phyloP scores from a whole-genome alignment of 2,797 vertebrate species.

The Rhinatrema bivittatum region DNA sequence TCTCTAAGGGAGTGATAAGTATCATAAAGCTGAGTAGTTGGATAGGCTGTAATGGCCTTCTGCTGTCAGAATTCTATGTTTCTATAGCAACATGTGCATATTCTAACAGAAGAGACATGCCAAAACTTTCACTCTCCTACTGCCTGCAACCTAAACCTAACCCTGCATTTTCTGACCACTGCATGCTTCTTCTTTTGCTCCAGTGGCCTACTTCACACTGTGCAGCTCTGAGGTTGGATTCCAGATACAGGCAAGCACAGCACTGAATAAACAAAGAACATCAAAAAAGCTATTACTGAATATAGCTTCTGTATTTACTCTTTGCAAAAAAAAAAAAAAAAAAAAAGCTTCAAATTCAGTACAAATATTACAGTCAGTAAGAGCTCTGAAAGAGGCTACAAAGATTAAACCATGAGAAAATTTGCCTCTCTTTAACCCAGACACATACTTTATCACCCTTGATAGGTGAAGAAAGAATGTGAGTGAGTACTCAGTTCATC shows the following conservation, averaged over 20 bases:
- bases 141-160: not conserved
- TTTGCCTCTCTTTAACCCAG: slow-evolving; percentile 5
- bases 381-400: slow-evolving; percentile 22
- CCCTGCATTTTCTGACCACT: not conserved
- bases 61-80: no score
- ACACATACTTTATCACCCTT: no score
- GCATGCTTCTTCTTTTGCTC: slow-evolving; percentile 9
- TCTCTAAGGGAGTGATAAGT: no score
- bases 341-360: not conserved
- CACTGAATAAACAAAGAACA: slow-evolving; percentile 60
- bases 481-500: slow-evolving; percentile 1
- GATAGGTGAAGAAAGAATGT: not conserved
- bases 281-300: slow-evolving; percentile 64
- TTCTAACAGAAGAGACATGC: no score
- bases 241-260: slow-evolving; percentile 44
- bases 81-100: no score
- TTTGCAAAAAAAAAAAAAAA: slow-evolving; percentile 19
- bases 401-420: slow-evolving; percentile 11
- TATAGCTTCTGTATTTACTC: slow-evolving; percentile 59
- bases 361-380: slow-evolving; percentile 13
- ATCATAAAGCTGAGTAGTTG: no score
- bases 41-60: no score
- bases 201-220: slow-evolving; percentile 51
- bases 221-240: slow-evolving; percentile 52
- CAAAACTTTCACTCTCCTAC: fast-evolving